Conservation (phyloP, 2,113 vertebrate genomes). For the Heterotilapia buettikoferi region DNA sequence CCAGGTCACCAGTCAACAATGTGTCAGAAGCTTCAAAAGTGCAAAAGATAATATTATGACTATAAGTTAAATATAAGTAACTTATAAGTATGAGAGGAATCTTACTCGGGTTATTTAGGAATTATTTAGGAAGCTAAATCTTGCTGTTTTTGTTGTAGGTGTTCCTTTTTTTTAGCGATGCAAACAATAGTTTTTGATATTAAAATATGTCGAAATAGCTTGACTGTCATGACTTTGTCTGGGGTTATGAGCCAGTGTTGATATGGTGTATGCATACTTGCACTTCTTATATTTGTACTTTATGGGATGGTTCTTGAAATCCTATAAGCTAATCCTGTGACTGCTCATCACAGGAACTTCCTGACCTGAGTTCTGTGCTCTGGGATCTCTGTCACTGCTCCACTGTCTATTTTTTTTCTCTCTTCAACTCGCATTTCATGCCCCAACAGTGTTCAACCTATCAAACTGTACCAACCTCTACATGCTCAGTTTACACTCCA, state of each 20-base stretch:
- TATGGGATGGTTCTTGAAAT: neutral
- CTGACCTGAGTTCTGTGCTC: neutral
- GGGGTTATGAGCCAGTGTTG: neutral
- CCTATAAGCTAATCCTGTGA: neutral
- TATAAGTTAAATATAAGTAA: neutral
- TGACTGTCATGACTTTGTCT: neutral
- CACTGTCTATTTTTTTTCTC: neutral
- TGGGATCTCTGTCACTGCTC: neutral
- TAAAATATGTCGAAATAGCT: neutral
- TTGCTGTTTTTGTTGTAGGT: neutral
- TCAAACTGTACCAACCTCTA: constrained; percentile 40
- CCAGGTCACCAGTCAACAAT: neutral
- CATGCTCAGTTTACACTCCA: constrained; percentile 57
- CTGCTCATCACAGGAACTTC: constrained; percentile 8
- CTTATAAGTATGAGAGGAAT: neutral
- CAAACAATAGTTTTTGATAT: neutral
- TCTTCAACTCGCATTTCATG: neutral
- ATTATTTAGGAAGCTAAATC: neutral
- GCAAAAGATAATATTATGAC: neutral
- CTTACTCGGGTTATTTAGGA: neutral
- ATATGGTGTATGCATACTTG: neutral
- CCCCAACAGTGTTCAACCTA: constrained; percentile 17
- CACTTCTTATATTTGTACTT: neutral
- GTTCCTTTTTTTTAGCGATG: neutral
- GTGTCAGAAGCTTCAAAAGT: neutral